phyloP scores from a whole-genome alignment of 2,113 vertebrate species.

The Zosterops borbonicus region DNA sequence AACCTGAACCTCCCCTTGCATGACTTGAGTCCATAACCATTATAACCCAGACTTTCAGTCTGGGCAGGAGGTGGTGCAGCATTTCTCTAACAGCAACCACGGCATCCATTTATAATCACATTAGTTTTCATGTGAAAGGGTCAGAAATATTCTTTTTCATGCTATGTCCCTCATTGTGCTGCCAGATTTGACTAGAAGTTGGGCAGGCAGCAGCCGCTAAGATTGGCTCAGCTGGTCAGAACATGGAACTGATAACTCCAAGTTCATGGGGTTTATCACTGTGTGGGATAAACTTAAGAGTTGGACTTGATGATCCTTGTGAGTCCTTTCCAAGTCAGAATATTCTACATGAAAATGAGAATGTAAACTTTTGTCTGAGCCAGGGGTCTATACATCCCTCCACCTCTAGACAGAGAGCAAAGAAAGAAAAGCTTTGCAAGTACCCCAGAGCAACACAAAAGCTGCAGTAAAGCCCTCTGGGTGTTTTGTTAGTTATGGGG shows the following conservation, averaged over 20 bases:
- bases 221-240: background rate
- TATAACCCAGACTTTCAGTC: background rate
- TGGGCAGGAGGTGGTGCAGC: background rate
- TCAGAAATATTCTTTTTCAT: background rate
- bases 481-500: background rate
- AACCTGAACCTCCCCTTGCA: background rate
- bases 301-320: background rate
- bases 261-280: background rate
- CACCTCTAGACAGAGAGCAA: background rate
- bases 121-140: background rate
- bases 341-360: background rate
- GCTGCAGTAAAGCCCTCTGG: background rate
- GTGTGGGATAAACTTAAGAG: too few species aligned
- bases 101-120: fast-evolving
- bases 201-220: background rate
- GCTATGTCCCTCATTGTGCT: background rate
- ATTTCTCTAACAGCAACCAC: background rate
- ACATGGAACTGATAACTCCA: background rate
- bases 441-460: background rate
- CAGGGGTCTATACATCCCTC: fast-evolving
- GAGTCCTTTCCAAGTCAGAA: background rate
- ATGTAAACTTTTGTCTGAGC: background rate
- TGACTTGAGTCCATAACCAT: background rate
- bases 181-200: background rate
- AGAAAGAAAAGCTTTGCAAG: background rate